Evolutionary conservation across 2,797 vertebrate species (phyloP), one percentile per base, ranked within the genome.

Genomic region (Alcedo quadribrachys): DNA sequence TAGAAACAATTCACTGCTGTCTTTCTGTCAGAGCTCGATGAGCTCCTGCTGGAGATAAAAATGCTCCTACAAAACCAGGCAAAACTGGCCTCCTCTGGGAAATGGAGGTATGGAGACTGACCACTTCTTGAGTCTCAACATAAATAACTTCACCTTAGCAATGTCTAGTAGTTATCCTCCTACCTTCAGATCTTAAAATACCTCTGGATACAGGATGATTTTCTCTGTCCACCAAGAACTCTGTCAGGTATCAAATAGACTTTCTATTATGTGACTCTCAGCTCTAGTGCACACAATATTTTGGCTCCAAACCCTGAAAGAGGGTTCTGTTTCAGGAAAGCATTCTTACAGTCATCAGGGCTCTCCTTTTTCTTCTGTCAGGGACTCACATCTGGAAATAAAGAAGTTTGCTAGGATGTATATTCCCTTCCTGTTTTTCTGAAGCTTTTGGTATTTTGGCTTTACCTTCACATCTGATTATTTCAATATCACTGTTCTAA

Each of bases 401-500:
- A 87, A 93, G 13, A 75, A 51, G 40, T 73, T 73, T 91, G 27
- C 76, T 50, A 30, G 30, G 32, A 65, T 79, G 95, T 81, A 67
- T 62, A 85, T 50, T 91, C 43, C 27, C 57, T 63, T 92, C 63
- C 62, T 74, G 63, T 33, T 93, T 85, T 65, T 90, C 75, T 71
- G 48, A 94, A 88, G 65, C 69, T 75, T 94, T 84, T 32, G 14
- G 43, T 87, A 86, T 73, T 86, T 78, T 84, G 25, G 43, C 88
- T 84, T 87, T 78, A 78, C 53, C 62, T 93, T 94, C 61, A 82
- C 40, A 50, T 82, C 60, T 87, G 80, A 68, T 68, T 30, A 90
- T 76, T 82, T 83, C 75, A 95, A 74, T 93, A 93, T 66, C 77
- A 79, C 50, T 92, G 55, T 43, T 94, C 65, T 84, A 68, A 91